These are phyloP conservation scores for Orchesella flavescens DNA, from an alignment of 2,888 invertebrate species.

Conservation along the genomic window DNA sequence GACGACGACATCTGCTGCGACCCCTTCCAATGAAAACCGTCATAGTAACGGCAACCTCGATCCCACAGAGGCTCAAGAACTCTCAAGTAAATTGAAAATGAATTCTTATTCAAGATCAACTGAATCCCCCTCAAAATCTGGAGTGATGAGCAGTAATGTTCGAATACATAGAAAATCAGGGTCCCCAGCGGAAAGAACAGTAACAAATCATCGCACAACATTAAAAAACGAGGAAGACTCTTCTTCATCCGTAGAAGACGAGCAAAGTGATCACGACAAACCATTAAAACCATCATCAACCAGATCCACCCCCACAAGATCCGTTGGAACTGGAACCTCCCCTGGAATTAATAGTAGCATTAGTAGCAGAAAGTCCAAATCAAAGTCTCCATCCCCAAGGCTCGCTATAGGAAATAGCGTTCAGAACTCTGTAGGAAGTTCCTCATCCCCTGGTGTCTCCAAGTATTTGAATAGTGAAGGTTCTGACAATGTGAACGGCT, in stretches of 20 bases:
- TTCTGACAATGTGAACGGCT: constrained; percentile 58
- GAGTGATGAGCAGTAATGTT: constrained; percentile 34
- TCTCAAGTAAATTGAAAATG: constrained; percentile 5
- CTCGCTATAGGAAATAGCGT: background rate
- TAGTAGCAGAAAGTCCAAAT: constrained; percentile 41
- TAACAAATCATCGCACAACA: constrained; percentile 24
- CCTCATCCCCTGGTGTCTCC: background rate
- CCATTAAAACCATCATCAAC: constrained; percentile 1
- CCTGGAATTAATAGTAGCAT: constrained; percentile 10
- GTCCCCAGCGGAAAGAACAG: constrained; percentile 40
- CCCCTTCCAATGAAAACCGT: constrained; percentile 52
- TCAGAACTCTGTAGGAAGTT: background rate
- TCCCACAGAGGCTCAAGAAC: constrained; percentile 14
- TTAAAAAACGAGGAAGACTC: constrained; percentile 50
- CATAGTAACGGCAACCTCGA: constrained; percentile 62
- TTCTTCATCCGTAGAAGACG: constrained; percentile 49
- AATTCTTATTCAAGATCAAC: constrained; percentile 48
- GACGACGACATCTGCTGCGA: background rate
- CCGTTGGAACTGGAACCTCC: constrained; percentile 4
- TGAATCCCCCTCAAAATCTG: constrained; percentile 49
- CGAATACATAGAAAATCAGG: constrained; percentile 50
- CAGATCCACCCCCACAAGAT: background rate
- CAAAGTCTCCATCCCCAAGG: constrained; percentile 45
- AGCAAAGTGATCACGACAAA: constrained; percentile 52
- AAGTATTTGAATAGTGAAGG: constrained; percentile 52